phyloP scores from a whole-genome alignment of 2,888 invertebrate species.

The Ferdinandea cuprea region DNA sequence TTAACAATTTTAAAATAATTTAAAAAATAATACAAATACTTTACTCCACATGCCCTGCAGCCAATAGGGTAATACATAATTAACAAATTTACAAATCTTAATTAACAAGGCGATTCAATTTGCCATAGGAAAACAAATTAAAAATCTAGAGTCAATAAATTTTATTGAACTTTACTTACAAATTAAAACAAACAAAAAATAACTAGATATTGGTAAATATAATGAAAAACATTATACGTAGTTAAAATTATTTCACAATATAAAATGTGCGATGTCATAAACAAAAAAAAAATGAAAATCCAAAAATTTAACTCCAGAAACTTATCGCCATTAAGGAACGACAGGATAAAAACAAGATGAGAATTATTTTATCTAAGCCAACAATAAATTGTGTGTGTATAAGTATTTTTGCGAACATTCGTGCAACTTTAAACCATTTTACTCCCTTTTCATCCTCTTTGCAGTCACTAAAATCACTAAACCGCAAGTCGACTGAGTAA shows the following conservation, averaged over 20 bases:
- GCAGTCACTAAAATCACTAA: not conserved
- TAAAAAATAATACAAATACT: not conserved
- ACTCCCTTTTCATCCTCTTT: not conserved
- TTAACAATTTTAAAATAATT: slow-evolving; percentile 9
- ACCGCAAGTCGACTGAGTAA: not conserved
- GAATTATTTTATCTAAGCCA: slow-evolving; percentile 20
- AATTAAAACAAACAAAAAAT: not conserved
- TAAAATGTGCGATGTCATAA: not conserved
- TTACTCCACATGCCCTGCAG: slow-evolving; percentile 17
- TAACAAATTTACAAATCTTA: slow-evolving; percentile 36
- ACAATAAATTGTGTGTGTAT: slow-evolving; percentile 11
- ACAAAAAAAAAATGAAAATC: not conserved
- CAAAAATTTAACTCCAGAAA: slow-evolving; percentile 13
- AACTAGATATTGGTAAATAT: slow-evolving; percentile 7
- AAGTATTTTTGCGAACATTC: slow-evolving; percentile 3
- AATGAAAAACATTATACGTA: not conserved
- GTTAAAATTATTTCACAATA: not conserved
- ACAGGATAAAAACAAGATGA: slow-evolving; percentile 35
- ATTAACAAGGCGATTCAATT: slow-evolving; percentile 24
- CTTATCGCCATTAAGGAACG: slow-evolving; percentile 34
- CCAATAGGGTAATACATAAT: slow-evolving; percentile 19
- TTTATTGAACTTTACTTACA: not conserved
- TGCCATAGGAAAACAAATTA: slow-evolving; percentile 43
- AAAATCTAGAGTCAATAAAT: slow-evolving; percentile 1
- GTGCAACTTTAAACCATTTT: slow-evolving; percentile 10